phyloP scores from a whole-genome alignment of 2,888 invertebrate species.

The Oscheius sp. region DNA sequence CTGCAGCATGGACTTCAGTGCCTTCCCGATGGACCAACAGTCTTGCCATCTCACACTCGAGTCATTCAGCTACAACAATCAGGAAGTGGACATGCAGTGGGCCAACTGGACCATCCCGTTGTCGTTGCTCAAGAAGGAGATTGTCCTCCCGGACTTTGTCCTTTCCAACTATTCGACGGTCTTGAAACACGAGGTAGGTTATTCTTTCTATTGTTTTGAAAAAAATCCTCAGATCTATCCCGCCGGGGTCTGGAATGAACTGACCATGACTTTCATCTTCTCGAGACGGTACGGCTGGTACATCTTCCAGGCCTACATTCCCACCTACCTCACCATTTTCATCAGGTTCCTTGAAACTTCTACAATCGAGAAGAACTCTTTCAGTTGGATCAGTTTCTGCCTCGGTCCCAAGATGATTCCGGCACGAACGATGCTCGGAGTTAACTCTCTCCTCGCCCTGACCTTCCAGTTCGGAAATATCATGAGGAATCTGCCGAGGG shows the following conservation, averaged over 20 bases:
- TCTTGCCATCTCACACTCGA: slow-evolving; percentile 70
- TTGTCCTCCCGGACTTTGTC: slow-evolving; percentile 71
- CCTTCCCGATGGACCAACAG: slow-evolving; percentile 71
- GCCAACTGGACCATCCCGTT: slow-evolving; percentile 57
- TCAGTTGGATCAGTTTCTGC: slow-evolving; percentile 68
- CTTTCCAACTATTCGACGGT: slow-evolving; percentile 66
- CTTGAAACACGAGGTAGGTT: slow-evolving; percentile 58
- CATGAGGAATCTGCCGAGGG: slow-evolving; percentile 70
- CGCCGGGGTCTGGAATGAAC: slow-evolving; percentile 72
- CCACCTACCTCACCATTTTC: slow-evolving; percentile 73
- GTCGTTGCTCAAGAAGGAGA: slow-evolving; percentile 66
- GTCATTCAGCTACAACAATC: slow-evolving; percentile 69
- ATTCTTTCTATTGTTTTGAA: background rate
- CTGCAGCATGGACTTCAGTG: slow-evolving; percentile 66
- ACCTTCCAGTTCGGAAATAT: slow-evolving; percentile 71
- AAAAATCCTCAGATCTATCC: slow-evolving; percentile 60
- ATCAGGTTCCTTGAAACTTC: slow-evolving; percentile 59
- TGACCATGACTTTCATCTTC: slow-evolving; percentile 71
- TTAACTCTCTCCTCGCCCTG: slow-evolving; percentile 66
- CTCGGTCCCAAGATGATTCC: slow-evolving; percentile 69
- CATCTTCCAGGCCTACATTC: slow-evolving; percentile 73
- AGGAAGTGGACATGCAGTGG: slow-evolving; percentile 71
- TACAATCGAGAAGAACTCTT: slow-evolving; percentile 20
- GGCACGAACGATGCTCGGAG: slow-evolving; percentile 70
- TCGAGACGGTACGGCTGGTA: slow-evolving; percentile 72